A percentile compares a stretch with the other conserved stretches of the same genome.
These are phyloP conservation scores for Propsilocerus akamusi DNA, from an alignment of 1,140 invertebrate genomes.

Conservation along the genomic window DNA sequence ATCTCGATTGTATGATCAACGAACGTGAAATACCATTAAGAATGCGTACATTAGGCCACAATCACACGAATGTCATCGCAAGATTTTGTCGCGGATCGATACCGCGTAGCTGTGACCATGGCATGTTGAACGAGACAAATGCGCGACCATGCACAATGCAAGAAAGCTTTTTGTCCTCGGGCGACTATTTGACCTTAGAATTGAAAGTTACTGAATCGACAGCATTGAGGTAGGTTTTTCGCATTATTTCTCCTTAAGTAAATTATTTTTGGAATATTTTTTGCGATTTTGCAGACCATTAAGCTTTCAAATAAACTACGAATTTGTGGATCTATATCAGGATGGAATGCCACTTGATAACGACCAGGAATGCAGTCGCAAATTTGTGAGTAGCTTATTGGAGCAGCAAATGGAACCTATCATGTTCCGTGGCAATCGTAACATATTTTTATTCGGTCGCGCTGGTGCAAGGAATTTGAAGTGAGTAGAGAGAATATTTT, in stretches of 20 bases:
- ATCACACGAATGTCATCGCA: conserved; percentile 51
- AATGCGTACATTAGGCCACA: conserved; percentile 19
- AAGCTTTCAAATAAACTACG: conserved; percentile 69
- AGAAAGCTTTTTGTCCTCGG: conserved; percentile 67
- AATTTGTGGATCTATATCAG: conserved; percentile 73
- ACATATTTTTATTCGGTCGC: conserved; percentile 71
- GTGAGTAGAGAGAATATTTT: conserved; percentile 21
- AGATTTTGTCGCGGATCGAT: conserved; percentile 58
- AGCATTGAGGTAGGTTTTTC: conserved; percentile 42
- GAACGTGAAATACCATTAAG: background rate
- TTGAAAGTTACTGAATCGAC: conserved; percentile 63
- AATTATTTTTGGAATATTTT: background rate
- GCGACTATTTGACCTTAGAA: conserved; percentile 60
- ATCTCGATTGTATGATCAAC: conserved; percentile 45
- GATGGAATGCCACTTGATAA: conserved; percentile 55
- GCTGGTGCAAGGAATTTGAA: conserved; percentile 65
- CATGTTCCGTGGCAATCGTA: conserved; percentile 47
- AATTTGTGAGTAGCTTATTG: conserved; percentile 40
- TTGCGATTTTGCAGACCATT: conserved; percentile 35
- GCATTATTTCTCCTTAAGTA: background rate
- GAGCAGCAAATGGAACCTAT: conserved; percentile 30
- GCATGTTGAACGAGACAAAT: conserved; percentile 22
- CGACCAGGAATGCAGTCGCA: conserved; percentile 20
- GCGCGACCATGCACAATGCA: conserved; percentile 53
- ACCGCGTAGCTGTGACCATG: conserved; percentile 56